phyloP scores from a whole-genome alignment of 2,888 invertebrate species.

The Himalopsyche tibetana region DNA sequence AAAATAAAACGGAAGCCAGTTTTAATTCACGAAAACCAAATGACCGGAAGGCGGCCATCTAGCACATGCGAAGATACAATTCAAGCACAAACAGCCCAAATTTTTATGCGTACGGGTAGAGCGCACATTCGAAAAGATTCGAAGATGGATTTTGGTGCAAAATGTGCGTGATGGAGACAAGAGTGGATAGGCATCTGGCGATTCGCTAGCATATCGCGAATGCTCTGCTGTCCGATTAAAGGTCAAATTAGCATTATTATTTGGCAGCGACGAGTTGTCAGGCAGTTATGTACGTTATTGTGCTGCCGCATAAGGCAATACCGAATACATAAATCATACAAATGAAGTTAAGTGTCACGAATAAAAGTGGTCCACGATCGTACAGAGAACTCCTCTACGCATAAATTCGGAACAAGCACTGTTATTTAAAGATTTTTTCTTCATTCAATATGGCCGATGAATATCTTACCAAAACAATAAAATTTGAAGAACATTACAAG shows the following conservation, averaged over 20 bases:
- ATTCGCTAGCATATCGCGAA: background rate
- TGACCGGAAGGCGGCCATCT: background rate
- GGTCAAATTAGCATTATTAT: constrained; percentile 6
- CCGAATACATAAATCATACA: background rate
- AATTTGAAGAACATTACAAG: no score
- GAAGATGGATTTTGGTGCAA: background rate
- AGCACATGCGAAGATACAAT: constrained; percentile 9
- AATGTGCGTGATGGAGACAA: background rate
- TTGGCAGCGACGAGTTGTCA: background rate
- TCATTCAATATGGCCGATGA: no score
- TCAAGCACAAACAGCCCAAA: background rate
- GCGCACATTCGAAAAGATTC: background rate
- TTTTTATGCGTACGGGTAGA: no score
- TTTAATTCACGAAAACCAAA: background rate
- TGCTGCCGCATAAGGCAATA: background rate
- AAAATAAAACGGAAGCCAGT: background rate
- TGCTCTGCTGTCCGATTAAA: background rate
- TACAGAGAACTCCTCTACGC: background rate
- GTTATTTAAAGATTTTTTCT: no score
- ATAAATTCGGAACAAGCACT: background rate
- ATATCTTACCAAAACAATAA: no score
- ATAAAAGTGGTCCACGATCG: background rate
- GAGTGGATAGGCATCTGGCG: constrained; percentile 13
- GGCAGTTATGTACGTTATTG: background rate
- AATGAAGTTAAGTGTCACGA: constrained; percentile 15